These are phyloP conservation scores for Microplitis demolitor DNA, from an alignment of 1,140 invertebrate species.

Conservation along the genomic window DNA sequence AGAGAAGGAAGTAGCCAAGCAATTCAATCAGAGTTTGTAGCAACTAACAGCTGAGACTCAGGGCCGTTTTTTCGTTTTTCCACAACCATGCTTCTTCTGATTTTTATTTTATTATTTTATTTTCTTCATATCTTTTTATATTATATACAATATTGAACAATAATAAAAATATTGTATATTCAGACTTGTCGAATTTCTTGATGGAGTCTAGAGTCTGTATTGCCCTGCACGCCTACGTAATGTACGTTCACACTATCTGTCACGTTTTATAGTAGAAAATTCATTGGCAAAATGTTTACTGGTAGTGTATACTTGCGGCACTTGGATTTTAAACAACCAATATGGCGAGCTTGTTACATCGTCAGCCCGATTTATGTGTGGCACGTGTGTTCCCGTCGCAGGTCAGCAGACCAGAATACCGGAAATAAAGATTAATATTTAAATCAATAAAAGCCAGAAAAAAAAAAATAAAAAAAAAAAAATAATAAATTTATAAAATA, in stretches of 20 bases:
- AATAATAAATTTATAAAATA: not conserved
- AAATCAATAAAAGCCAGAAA: not conserved
- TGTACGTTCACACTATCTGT: not conserved
- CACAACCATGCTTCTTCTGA: not conserved
- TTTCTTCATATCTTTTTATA: too few species aligned
- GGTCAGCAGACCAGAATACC: not conserved
- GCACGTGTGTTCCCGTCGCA: constrained; percentile 2
- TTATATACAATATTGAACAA: not conserved
- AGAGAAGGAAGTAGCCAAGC: not conserved
- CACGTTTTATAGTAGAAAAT: constrained; percentile 20
- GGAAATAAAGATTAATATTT: not conserved
- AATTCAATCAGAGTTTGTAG: constrained; percentile 10
- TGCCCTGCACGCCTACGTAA: not conserved
- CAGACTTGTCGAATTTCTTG: too few species aligned
- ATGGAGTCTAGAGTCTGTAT: not conserved
- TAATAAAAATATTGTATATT: not conserved
- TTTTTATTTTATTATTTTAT: not conserved
- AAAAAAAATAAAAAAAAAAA: not conserved
- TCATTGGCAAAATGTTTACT: constrained; percentile 17
- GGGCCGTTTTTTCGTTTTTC: not conserved
- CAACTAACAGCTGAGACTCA: constrained; percentile 7
- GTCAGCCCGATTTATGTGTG: constrained; percentile 13
- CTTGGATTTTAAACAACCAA: constrained; percentile 3
- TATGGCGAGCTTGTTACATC: not conserved
- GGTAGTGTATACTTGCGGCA: not conserved